Evolutionary conservation across 2,888 invertebrate species (phyloP).

Genomic region (Ischnus inquisitorius): DNA sequence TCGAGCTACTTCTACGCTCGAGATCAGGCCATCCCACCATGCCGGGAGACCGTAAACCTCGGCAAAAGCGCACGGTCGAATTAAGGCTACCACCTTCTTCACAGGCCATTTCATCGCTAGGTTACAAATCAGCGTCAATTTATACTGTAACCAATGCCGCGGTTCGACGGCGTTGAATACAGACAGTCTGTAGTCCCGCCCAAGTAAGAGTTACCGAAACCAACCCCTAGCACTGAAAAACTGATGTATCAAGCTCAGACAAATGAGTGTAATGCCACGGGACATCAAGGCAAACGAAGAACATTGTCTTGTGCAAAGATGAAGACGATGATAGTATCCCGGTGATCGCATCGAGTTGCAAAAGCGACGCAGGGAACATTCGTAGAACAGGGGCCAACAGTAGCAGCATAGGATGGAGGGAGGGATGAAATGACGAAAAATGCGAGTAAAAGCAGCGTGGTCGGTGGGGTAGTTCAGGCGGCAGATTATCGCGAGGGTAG

Average conservation of each 20-base stretch:
- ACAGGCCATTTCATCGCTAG: neutral
- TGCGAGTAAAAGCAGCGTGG: slow-evolving; percentile 59
- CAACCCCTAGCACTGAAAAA: neutral
- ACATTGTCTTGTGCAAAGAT: neutral
- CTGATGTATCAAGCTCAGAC: neutral
- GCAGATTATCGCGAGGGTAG: slow-evolving; percentile 51
- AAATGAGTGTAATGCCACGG: neutral
- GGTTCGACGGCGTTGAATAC: neutral
- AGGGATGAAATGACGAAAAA: slow-evolving; percentile 65
- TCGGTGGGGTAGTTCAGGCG: slow-evolving; percentile 62
- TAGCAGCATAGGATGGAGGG: neutral
- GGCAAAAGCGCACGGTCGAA: neutral
- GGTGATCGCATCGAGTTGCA: neutral
- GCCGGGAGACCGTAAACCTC: slow-evolving; percentile 1
- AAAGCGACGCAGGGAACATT: neutral
- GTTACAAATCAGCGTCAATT: neutral
- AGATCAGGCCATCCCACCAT: slow-evolving; percentile 1
- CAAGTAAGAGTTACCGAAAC: neutral
- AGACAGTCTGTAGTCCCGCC: neutral
- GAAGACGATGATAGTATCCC: neutral
- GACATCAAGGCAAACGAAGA: neutral
- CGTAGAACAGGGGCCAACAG: neutral
- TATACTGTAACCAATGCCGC: neutral
- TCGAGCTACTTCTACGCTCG: neutral
- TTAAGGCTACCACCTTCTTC: slow-evolving; percentile 11